Base-by-base conservation (phyloP, 2,888 invertebrate genomes). In the Macaria notata region DNA sequence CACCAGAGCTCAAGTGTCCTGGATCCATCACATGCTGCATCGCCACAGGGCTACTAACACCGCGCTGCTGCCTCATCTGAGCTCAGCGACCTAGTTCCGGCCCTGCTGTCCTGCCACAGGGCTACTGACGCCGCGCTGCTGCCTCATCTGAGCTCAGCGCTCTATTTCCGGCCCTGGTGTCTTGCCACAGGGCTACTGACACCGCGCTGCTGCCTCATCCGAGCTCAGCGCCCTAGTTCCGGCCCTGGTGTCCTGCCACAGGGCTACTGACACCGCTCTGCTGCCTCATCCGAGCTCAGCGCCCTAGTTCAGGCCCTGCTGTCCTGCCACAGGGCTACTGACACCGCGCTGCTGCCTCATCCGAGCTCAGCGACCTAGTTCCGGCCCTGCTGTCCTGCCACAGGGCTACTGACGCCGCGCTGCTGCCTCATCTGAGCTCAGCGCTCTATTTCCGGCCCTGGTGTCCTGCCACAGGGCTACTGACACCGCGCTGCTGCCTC, bases 351-450 rank as follows among this genome's bases (percentile, higher is more conserved):
- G 54, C 49, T 58, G 54, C 54, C 54, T 49, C 49, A 45, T 19
- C 49, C 45, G 57, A 49, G 53, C 46, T 42, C 44, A 54, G 54
- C 45, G 41, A 1, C 2, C 2, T 19, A 19, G 19, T 19, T 19
- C 19, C 19, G 19, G 19, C 19, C 19, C 19, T 19, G 19, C 19
- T 47, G 58, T 46, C 53, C 9, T 36, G 54, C n/a, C 43, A 44
- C 31, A 50, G 19, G 19, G 19, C 19, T 19, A 19, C 44, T 29
- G 31, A 29, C 45, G 3, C 3, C 41, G 9, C n/a, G 31, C 60
- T 58, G 59, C 52, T 57, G 62, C 51, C 60, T 48, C 53, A 54
- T 44, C 49, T 51, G 56, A 50, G 53, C 59, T 46, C 55, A 50
- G 54, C 48, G 31, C 46, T 4, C 33, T 36, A 7, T 1, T 36